Evolutionary conservation across 2,888 invertebrate genomes (phyloP), one percentile per base, ranked within the genome.

Genomic region (Belgica antarctica): DNA sequence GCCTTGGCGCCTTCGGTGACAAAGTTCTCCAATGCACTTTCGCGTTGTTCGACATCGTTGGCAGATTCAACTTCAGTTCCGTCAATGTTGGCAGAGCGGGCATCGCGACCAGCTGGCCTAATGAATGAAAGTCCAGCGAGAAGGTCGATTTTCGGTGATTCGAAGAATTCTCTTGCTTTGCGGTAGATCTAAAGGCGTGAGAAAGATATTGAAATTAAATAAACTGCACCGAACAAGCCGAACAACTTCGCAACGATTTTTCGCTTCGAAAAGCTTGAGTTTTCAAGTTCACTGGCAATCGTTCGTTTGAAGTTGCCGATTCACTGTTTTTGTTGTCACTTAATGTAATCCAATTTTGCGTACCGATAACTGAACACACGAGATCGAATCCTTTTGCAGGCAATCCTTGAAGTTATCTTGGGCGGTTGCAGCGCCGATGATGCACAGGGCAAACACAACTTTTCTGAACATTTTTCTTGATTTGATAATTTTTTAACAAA

Each of bases 311-410:
- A n/a, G 34, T 4, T 17, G 5, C 22, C 22, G 52, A 22, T 52
- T 27, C 59, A 59, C 19, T 15, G 12, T 46, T 46, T 7, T 17
- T 59, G n/a, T 19, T 59, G 19, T 10, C 19, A 59, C n/a, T 52
- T 10, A 52, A 52, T 22, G 17, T 52, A 52, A 52, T 52, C 52
- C 52, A 52, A 52, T 41, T 22, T 52, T 17, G 17, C 80, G 78
- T 79, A 81, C 82, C 81, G 82, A 82, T 75, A 83, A 80, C 78
- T 87, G 86, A 72, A 86, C 78, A 79, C 86, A 87, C 73, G 85
- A 83, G 73, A 86, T 86, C 71, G 86, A 86, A 79, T 86, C 86
- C 76, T 82, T 81, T 73, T 82, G 79, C 72, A 86, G 79, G 75
- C 86, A 86, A 74, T 84, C 82, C 74, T 83, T 81, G 74, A 85